These are phyloP conservation scores for Poeciliopsis retropinna DNA, from an alignment of 2,113 vertebrate species.

Conservation along the genomic window DNA sequence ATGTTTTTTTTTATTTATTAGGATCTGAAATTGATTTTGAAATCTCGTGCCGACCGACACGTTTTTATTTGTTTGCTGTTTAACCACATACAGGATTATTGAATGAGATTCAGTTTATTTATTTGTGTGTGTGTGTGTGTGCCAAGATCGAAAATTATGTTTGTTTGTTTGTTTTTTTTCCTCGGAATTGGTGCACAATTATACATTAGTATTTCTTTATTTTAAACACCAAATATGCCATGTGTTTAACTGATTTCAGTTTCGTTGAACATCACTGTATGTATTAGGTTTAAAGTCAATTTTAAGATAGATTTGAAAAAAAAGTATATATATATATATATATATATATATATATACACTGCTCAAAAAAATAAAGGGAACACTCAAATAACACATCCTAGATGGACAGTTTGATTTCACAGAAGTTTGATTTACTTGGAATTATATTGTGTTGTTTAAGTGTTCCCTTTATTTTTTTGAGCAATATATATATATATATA, in stretches of 20 bases:
- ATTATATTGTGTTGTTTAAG: too few relatives aligned
- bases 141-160: not conserved
- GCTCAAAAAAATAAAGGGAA: too few relatives aligned
- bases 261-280: not conserved
- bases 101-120: not conserved
- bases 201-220: not conserved
- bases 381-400: too few relatives aligned
- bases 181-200: slow-evolving; percentile 2
- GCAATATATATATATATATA: too few relatives aligned
- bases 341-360: too few relatives aligned
- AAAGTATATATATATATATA: too few relatives aligned
- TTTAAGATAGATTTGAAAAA: not conserved
- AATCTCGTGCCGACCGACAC: not conserved
- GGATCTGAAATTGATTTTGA: not conserved
- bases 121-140: not conserved
- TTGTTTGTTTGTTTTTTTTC: too few relatives aligned
- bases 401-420: too few relatives aligned
- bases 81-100: not conserved
- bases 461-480: too few relatives aligned
- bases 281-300: not conserved
- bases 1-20: not conserved
- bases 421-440: too few relatives aligned
- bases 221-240: not conserved
- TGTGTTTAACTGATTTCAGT: not conserved
- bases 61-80: not conserved